Evolutionary conservation across 2,888 invertebrate species (phyloP).

Genomic region (Agapostemon virescens): DNA sequence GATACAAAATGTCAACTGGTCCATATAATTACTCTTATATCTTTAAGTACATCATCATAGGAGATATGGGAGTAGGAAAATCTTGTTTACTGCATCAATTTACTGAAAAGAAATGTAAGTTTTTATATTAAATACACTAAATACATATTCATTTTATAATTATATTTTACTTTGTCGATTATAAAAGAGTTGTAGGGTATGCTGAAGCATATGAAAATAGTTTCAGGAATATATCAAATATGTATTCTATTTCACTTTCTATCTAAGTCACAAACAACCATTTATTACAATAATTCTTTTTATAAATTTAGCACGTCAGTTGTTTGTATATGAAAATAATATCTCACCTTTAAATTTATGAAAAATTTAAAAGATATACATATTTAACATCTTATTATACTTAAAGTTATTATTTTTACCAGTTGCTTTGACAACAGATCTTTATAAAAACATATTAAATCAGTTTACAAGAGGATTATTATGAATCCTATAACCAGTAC

Average conservation of each 20-base stretch:
- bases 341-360: neutral
- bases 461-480: neutral
- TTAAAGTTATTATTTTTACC: neutral
- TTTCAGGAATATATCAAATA: neutral
- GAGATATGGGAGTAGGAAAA: slow-evolving; percentile 99
- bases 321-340: neutral
- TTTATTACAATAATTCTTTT: neutral
- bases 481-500: neutral
- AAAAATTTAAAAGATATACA: neutral
- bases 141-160: neutral
- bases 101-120: slow-evolving; percentile 99
- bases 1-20: slow-evolving; percentile 91
- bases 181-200: neutral
- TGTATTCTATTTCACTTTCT: neutral
- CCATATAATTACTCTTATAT: slow-evolving; percentile 99
- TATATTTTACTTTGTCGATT: neutral
- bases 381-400: neutral
- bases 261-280: neutral
- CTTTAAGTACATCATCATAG: slow-evolving; percentile 99
- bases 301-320: neutral
- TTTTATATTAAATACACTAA: slow-evolving; percentile 13
- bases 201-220: neutral
- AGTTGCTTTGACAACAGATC: neutral
- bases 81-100: slow-evolving; percentile 99
- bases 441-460: neutral